Evolutionary conservation across 2,113 vertebrate genomes (phyloP).

Genomic region (Hylia prasina): DNA sequence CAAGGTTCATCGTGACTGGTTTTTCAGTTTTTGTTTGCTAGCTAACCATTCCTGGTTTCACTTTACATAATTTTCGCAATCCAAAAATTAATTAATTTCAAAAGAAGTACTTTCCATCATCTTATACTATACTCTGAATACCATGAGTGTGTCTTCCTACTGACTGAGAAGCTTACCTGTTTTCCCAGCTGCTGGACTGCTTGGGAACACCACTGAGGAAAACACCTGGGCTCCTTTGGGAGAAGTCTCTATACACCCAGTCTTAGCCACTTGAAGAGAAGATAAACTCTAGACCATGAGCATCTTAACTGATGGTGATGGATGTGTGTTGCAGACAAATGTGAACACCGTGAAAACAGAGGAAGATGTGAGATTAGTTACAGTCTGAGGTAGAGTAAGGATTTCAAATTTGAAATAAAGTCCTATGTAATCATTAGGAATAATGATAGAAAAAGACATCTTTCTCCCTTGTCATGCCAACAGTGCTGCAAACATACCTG

Average conservation of each 20-base stretch:
- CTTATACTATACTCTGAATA: background rate
- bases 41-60: background rate
- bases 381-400: background rate
- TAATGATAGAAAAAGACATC: background rate
- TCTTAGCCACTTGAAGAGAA: background rate
- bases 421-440: background rate
- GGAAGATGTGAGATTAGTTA: background rate
- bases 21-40: background rate
- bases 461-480: background rate
- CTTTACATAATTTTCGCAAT: background rate
- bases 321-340: background rate
- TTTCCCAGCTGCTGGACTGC: background rate
- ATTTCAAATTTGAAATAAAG: background rate
- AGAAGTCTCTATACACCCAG: background rate
- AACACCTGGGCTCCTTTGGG: background rate
- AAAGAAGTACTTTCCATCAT: background rate
- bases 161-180: background rate
- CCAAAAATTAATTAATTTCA: background rate
- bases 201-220: background rate
- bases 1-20: background rate
- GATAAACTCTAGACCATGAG: background rate
- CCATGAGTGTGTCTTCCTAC: background rate
- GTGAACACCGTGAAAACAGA: background rate
- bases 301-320: background rate
- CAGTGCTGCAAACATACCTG: background rate